These are phyloP conservation scores for Nomada fucata DNA, from an alignment of 2,888 invertebrate species.

Conservation along the genomic window DNA sequence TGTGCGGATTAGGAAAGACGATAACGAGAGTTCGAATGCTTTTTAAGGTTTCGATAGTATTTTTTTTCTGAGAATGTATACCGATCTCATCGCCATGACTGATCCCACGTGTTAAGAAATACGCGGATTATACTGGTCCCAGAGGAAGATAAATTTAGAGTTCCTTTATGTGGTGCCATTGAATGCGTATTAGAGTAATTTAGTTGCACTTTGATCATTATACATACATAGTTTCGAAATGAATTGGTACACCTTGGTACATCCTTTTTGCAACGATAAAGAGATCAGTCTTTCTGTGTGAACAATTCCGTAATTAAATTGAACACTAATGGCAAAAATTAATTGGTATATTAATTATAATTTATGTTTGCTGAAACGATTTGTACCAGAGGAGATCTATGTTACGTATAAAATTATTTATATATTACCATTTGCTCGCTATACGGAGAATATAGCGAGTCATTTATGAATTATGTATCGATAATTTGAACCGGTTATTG, in stretches of 20 bases:
- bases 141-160: slow-evolving; percentile 17
- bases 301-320: background rate
- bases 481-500: background rate
- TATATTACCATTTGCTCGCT: background rate
- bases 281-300: background rate
- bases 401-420: background rate
- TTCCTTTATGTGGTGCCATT: background rate
- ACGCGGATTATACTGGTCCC: slow-evolving; percentile 11
- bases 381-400: background rate
- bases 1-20: background rate
- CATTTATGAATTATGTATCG: background rate
- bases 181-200: slow-evolving; percentile 12
- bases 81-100: slow-evolving; percentile 57
- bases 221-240: background rate
- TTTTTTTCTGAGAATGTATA: slow-evolving; percentile 16
- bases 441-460: background rate
- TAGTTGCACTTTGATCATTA: background rate
- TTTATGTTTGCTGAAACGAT: background rate
- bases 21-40: background rate
- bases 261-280: background rate
- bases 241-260: background rate
- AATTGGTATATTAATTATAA: background rate
- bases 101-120: slow-evolving; percentile 28
- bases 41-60: slow-evolving; percentile 3
- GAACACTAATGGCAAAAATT: background rate